A percentile compares a stretch with the other conserved stretches of the same genome.
Evolutionary conservation across 1,140 invertebrate genomes (phyloP).

Genomic region (Ladona fulva): DNA sequence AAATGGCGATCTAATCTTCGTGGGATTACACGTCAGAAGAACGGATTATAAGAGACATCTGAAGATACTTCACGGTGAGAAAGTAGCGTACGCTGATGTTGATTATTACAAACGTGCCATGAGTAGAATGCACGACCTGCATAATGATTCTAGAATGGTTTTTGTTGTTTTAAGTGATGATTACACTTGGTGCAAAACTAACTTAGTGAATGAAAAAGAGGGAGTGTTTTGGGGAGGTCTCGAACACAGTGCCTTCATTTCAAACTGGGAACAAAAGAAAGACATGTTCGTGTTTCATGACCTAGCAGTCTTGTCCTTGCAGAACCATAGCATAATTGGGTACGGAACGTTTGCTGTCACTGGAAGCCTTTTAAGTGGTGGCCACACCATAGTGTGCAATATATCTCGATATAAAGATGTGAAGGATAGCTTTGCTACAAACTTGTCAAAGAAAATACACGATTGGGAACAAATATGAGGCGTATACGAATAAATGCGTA

Average conservation of each 20-base stretch:
- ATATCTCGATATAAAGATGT: too few species aligned
- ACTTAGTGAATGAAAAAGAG: neutral
- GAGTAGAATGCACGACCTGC: too few species aligned
- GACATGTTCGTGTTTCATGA: neutral
- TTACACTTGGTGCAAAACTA: neutral
- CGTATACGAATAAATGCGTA: too few species aligned
- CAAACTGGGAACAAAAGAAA: neutral
- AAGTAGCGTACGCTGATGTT: too few species aligned
- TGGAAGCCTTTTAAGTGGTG: neutral
- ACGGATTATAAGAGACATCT: too few species aligned
- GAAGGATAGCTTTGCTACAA: too few species aligned
- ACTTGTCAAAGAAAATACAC: too few species aligned
- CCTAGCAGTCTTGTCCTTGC: neutral
- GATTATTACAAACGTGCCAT: too few species aligned
- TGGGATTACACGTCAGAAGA: too few species aligned
- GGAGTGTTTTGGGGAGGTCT: neutral
- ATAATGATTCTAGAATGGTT: neutral
- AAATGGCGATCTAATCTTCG: too few species aligned
- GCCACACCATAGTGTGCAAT: neutral
- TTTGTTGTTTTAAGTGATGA: neutral
- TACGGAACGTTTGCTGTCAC: neutral
- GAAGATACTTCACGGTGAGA: too few species aligned
- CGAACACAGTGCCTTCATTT: neutral
- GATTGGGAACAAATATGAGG: too few species aligned
- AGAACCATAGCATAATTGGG: neutral